These are phyloP conservation scores for Zhuqinia jingwanae DNA, from an alignment of 2,888 invertebrate genomes.

Conservation along the genomic window DNA sequence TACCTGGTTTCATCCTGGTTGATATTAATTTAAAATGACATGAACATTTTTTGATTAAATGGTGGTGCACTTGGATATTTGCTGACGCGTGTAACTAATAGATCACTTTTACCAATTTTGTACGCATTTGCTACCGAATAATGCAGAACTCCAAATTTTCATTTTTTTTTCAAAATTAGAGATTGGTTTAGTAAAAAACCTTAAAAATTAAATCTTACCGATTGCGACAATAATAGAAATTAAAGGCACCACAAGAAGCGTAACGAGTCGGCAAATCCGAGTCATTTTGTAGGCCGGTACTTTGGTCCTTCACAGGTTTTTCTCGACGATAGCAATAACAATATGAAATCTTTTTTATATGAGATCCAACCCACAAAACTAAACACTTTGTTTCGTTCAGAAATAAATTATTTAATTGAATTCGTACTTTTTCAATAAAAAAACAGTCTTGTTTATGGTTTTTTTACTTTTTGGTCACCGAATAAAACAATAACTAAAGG, in stretches of 20 bases:
- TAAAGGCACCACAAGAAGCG: constrained; percentile 59
- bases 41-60: not conserved
- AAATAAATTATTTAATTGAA: too few relatives aligned
- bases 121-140: not conserved
- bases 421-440: too few relatives aligned
- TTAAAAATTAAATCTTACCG: constrained; percentile 51
- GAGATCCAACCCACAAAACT: too few relatives aligned
- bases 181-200: not conserved
- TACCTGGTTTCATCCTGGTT: too few relatives aligned
- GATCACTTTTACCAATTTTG: not conserved
- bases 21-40: too few relatives aligned
- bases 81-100: not conserved
- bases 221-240: constrained; percentile 60
- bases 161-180: too few relatives aligned
- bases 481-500: too few relatives aligned
- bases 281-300: constrained; percentile 57
- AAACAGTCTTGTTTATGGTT: too few relatives aligned
- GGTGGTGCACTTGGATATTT: not conserved
- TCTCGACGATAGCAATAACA: too few relatives aligned
- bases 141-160: constrained; percentile 39
- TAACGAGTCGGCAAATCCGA: constrained; percentile 50
- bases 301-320: not conserved
- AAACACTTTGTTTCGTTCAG: too few relatives aligned
- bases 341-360: too few relatives aligned
- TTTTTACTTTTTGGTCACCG: constrained; percentile 15